A percentile compares a stretch with the other conserved stretches of the same genome.
phyloP scores from a whole-genome alignment of 2,888 invertebrate genomes.

The Drosophila peninsularis region DNA sequence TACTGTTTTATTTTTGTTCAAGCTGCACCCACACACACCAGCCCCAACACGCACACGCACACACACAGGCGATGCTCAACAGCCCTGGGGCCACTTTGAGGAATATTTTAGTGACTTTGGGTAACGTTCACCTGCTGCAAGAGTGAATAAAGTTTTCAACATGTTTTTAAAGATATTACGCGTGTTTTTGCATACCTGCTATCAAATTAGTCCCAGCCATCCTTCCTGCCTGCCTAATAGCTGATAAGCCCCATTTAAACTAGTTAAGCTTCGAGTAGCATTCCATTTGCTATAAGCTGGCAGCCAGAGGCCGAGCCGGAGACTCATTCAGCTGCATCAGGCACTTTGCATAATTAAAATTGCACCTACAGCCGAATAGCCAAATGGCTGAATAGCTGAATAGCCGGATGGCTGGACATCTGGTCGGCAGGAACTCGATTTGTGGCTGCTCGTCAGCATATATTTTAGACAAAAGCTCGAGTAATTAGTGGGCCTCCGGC shows the following conservation, averaged over 20 bases:
- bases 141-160: constrained; percentile 16
- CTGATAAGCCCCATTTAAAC: constrained; percentile 39
- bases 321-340: constrained; percentile 18
- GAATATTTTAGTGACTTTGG: constrained; percentile 44
- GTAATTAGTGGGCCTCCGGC: constrained; percentile 28
- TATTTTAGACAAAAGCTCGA: constrained; percentile 39
- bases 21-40: neutral
- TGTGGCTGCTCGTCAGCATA: constrained; percentile 46
- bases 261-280: constrained; percentile 18
- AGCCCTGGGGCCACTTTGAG: constrained; percentile 29
- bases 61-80: neutral
- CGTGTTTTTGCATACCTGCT: constrained; percentile 9
- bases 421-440: constrained; percentile 22
- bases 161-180: constrained; percentile 11
- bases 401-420: neutral
- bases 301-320: constrained; percentile 7
- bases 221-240: constrained; percentile 21
- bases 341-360: constrained; percentile 62
- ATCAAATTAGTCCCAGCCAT: constrained; percentile 22
- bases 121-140: constrained; percentile 16
- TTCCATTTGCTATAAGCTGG: constrained; percentile 44
- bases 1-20: constrained; percentile 11
- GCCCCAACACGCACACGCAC: neutral
- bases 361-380: constrained; percentile 18
- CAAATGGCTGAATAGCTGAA: neutral